A percentile compares a stretch with the other conserved stretches of the same genome.
Conservation (phyloP, 2,797 vertebrate genomes). For the Sebastes glaucus region DNA sequence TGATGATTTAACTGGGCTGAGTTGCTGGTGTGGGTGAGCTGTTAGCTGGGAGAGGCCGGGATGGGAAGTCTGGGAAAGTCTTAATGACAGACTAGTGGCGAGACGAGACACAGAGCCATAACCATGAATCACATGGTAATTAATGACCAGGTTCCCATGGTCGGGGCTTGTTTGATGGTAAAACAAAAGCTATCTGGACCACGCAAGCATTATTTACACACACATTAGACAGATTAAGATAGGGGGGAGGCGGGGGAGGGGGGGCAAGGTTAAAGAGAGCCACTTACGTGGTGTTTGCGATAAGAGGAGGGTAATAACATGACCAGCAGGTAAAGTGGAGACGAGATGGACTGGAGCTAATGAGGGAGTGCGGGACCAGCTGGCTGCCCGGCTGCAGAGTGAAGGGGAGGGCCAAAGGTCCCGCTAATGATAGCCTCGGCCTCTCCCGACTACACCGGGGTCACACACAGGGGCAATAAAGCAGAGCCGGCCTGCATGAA, state of each 20-base stretch:
- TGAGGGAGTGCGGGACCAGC: conserved; percentile 55
- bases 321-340: conserved; percentile 51
- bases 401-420: conserved; percentile 50
- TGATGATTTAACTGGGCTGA: conserved; percentile 18
- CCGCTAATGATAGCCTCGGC: conserved; percentile 60
- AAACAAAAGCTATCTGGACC: conserved; percentile 74
- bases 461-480: conserved; percentile 34
- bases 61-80: conserved; percentile 77
- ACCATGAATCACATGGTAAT: conserved; percentile 75
- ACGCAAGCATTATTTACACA: conserved; percentile 67
- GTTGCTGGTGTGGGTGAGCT: conserved; percentile 50
- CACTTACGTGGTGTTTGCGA: conserved; percentile 31
- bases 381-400: conserved; percentile 43
- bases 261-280: conserved; percentile 49
- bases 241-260: conserved; percentile 4
- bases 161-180: conserved; percentile 68
- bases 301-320: conserved; percentile 45
- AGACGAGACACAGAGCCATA: conserved; percentile 71
- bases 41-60: conserved; percentile 64
- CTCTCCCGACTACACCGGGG: conserved; percentile 33
- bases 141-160: conserved; percentile 76
- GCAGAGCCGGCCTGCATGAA: not conserved
- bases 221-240: conserved; percentile 70
- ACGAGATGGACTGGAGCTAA: conserved; percentile 54
- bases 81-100: conserved; percentile 72